Percentiles rank a stretch among this genome's conserved stretches.
These are phyloP conservation scores for Meloe dianella DNA, from an alignment of 2,888 invertebrate species.

Conservation along the genomic window DNA sequence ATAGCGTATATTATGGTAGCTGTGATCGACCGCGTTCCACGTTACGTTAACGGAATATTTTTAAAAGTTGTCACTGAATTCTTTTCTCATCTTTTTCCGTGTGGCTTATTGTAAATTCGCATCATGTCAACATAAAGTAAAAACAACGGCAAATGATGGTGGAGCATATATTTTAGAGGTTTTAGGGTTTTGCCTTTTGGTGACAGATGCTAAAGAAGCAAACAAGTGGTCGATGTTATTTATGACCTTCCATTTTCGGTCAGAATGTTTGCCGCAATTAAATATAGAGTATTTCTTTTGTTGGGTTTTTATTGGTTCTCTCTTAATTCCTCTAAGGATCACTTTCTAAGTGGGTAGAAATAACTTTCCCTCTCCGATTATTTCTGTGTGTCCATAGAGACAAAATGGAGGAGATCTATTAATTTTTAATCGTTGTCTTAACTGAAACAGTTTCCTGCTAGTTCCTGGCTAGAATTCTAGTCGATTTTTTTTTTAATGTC, in stretches of 20 bases:
- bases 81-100: constrained; percentile 39
- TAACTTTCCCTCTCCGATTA: background rate
- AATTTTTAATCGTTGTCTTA: background rate
- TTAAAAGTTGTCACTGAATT: constrained; percentile 42
- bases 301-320: constrained; percentile 12
- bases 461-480: background rate
- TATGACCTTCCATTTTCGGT: constrained; percentile 52
- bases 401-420: background rate
- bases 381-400: background rate
- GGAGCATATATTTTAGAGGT: constrained; percentile 9
- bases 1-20: constrained; percentile 37
- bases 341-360: background rate
- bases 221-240: constrained; percentile 59
- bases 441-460: background rate
- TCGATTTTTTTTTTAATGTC: background rate
- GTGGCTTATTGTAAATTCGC: constrained; percentile 46
- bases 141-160: constrained; percentile 32
- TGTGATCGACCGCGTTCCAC: constrained; percentile 29
- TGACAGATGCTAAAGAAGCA: constrained; percentile 54
- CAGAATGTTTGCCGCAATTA: constrained; percentile 50
- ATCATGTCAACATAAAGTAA: constrained; percentile 40
- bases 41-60: constrained; percentile 41
- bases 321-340: constrained; percentile 13
- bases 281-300: constrained; percentile 43
- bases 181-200: constrained; percentile 39